Evolutionary conservation across 2,797 vertebrate genomes (phyloP), one percentile per base, ranked within the genome.

Genomic region (Argentina silus): DNA sequence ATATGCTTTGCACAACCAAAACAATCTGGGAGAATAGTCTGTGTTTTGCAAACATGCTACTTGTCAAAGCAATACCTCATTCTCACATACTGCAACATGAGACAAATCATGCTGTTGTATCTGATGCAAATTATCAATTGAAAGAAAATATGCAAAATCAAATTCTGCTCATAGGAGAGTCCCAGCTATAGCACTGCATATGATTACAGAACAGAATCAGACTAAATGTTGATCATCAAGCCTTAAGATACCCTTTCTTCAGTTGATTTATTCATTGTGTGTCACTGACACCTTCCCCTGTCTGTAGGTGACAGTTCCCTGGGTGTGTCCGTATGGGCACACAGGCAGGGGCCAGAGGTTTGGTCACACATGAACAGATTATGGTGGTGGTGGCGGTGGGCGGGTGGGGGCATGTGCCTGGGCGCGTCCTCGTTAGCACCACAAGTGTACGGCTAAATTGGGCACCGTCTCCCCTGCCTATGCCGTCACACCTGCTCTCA

Each of bases 391-490:
- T 85, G 81, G 79, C 69, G 82, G 70, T 57, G 63, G 51, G 57
- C 57, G 21, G 23, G 57, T 19, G 11, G 10, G 57, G 57, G 21
- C 19, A 23, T 69, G 59, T 27, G 62, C 57, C 68, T 81, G 67
- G 72, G 61, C 73, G 45, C 80, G 80, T 70, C 21, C 89, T 93
- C 72, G 79, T 92, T 93, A 92, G 87, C 84, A 87, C 81, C 81
- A 87, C 75, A 78, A 89, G 86, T 82, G 81, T 87, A 82, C 62
- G 72, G 82, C 81, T 91, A 92, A 93, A 90, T 92, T 91, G 86
- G 87, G 87, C 43, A 77, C 56, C 45, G 72, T 77, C 82, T 85
- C 66, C 70, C 75, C 65, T 69, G 64, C 65, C 78, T 67, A 67
- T 69, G 79, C 72, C 57, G 72, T 90, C 80, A 81, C 87, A 93